phyloP scores from a whole-genome alignment of 2,888 invertebrate species.

The Netelia fuscicornis region DNA sequence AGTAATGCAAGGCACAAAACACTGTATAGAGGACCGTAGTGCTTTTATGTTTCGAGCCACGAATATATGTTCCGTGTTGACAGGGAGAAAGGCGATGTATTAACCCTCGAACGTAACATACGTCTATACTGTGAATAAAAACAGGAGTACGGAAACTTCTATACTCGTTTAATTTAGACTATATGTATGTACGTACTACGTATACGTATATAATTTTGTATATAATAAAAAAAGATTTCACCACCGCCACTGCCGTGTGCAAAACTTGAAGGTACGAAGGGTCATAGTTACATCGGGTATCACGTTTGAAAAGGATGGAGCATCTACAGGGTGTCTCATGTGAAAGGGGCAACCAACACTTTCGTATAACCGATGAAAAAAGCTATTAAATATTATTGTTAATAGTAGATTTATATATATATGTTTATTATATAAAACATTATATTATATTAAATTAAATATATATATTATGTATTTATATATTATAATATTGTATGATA shows the following conservation, averaged over 20 bases:
- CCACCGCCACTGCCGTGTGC: not conserved
- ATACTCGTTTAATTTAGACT: constrained; percentile 17
- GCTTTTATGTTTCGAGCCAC: constrained; percentile 44
- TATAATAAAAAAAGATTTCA: not conserved
- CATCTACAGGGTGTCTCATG: too few relatives aligned
- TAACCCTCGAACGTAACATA: constrained; percentile 13
- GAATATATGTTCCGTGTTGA: constrained; percentile 36
- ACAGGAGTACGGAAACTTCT: not conserved
- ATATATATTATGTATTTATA: too few relatives aligned
- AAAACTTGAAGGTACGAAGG: constrained; percentile 14
- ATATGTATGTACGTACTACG: not conserved
- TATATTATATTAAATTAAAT: too few relatives aligned
- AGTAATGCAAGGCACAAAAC: constrained; percentile 1
- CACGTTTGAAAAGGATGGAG: not conserved
- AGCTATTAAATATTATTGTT: too few relatives aligned
- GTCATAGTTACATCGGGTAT: not conserved
- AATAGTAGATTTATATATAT: too few relatives aligned
- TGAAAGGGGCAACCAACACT: too few relatives aligned
- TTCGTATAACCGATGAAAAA: too few relatives aligned
- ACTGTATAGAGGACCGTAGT: constrained; percentile 7
- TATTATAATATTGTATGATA: too few relatives aligned
- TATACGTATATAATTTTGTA: not conserved
- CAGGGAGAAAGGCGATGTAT: constrained; percentile 27
- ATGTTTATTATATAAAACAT: too few relatives aligned
- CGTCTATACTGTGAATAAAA: constrained; percentile 7